Evolutionary conservation across 2,797 vertebrate genomes (phyloP).

Genomic region (Acestrorhynchus altus): DNA sequence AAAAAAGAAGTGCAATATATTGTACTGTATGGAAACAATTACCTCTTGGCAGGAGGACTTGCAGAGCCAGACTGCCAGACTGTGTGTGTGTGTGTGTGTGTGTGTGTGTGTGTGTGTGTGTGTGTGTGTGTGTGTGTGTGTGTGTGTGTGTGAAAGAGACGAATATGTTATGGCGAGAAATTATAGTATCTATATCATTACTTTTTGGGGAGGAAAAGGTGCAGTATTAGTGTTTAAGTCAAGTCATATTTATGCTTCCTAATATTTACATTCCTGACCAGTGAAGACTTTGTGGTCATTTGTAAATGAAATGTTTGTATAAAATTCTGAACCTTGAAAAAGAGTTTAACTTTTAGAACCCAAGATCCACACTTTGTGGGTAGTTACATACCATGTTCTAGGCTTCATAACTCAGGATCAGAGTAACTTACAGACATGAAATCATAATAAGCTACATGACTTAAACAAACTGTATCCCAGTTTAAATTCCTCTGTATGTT

Average conservation of each 20-base stretch:
- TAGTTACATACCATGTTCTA: too few species aligned
- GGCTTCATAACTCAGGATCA: too few species aligned
- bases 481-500: too few species aligned
- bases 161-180: conserved; percentile 24
- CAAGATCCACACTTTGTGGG: too few species aligned
- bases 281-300: neutral
- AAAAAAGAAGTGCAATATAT: conserved; percentile 61
- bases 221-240: conserved; percentile 6
- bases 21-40: conserved; percentile 74
- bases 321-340: neutral
- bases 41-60: conserved; percentile 64
- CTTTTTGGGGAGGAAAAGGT: neutral
- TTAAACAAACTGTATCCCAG: too few species aligned
- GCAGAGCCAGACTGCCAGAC: conserved; percentile 61
- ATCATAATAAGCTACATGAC: too few species aligned
- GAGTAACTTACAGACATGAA: too few species aligned
- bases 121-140: neutral
- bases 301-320: neutral
- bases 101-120: conserved; percentile 16
- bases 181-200: conserved; percentile 8
- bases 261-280: neutral
- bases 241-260: neutral
- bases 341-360: too few species aligned
- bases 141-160: neutral
- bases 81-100: conserved; percentile 19